Base-by-base conservation (phyloP, 2,113 vertebrate species). In the Phodopus roborovskii region DNA sequence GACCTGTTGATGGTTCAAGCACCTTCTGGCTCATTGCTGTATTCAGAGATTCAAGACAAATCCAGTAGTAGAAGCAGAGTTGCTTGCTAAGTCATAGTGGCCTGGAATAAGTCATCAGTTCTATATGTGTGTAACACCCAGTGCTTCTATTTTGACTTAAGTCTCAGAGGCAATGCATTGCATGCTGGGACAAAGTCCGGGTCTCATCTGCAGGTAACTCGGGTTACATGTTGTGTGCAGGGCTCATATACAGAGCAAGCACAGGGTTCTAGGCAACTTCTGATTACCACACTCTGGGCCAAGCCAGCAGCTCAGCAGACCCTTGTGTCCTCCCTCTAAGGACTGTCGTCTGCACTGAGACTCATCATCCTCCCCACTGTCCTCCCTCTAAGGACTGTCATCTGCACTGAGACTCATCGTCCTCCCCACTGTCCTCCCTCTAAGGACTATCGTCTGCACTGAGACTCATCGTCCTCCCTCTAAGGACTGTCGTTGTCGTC, bases 301-400 rank as follows among this genome's bases (percentile, higher is more conserved):
- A 74, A 90, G 39, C 75, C 36, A 2, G 39, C 30, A 86, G 0
- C n/a, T 62, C 91, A 71, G 13, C 58, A 10, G 42, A 68, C 88
- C 77, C 60, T 71, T 33, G 7, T 56, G 89, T 85, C 66, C 84
- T 94, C 83, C 82, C 36, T 77, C 81, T 70, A 45, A 78, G 94
- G 70, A 68, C 45, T 6, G 45, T 26, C 53, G 24, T 87, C 90
- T 91, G 26, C 45, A 87, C 7, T 7, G 71, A 88, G 77, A 15
- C 42, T 45, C 45, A 45, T 6, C 45, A 6, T 45, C 45, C 45
- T 45, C 45, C 45, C 45, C 45, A 3, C 45, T 45, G 45, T 45
- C 45, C 45, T 45, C 45, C 45, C 45, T 45, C 45, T 45, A 6
- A 45, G 45, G 45, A 45, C 45, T n/a, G n/a, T n/a, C n/a, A n/a